Base-by-base conservation (phyloP, 2,888 invertebrate species). In the Synanthedon formicaeformis region DNA sequence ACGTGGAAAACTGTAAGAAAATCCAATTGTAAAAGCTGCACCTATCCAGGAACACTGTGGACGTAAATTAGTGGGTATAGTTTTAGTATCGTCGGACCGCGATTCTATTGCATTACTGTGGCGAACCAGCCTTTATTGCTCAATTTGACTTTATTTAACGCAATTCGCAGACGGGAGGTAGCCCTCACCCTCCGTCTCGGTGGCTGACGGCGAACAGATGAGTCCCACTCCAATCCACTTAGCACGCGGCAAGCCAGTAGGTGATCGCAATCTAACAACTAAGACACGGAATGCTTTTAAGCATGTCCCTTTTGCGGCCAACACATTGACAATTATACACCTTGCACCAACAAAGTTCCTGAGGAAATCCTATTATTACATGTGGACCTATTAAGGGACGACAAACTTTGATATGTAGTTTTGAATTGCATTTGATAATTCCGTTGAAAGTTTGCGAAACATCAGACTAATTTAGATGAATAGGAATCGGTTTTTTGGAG, bases 71-170 rank as follows among this genome's bases (percentile, higher is more conserved):
- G 76, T 73, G 74, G 54, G 73, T 75, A 73, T 74, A 76, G 78
- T 78, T 64, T 63, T 65, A 69, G 59, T 64, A 65, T 62, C 65
- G 68, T 60, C 64, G 68, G 72, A 71, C 75, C 75, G 71, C 75
- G 75, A 71, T 76, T 73, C 79, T 76, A 81, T 82, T 77, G 82
- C 80, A 83, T 85, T 86, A 81, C 75, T 67, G 78, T 75, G 78
- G 78, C 73, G 67, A 75, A 73, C 79, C 75, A 69, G 80, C 80
- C 83, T 86, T 86, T 88, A 87, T 87, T 86, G 85, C 85, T 87
- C 88, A 87, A 87, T 88, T 87, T 86, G 84, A 84, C 85, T 86
- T 86, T 86, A 85, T 86, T 87, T 85, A 86, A 84, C 82, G 66
- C 71, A 68, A 67, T 72, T 66, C 67, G 76, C 79, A 78, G 76